Evolutionary conservation across 2,797 vertebrate species (phyloP).

Genomic region (Rhinogobio ventralis): DNA sequence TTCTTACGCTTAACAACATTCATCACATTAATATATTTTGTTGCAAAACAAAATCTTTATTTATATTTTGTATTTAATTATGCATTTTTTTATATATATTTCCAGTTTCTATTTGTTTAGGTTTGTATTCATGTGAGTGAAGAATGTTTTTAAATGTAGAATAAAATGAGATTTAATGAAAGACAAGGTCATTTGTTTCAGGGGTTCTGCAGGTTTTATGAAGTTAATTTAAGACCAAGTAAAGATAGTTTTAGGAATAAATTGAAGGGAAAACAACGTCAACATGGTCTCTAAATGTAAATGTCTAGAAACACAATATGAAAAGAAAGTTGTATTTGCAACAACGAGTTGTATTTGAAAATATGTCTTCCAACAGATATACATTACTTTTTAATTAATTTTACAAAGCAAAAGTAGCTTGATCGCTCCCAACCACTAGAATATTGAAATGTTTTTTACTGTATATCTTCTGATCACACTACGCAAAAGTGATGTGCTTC

Average conservation of each 20-base stretch:
- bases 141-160: neutral
- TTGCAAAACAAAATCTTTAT: neutral
- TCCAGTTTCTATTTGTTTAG: neutral
- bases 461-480: neutral
- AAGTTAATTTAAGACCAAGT: too few species aligned
- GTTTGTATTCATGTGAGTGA: neutral
- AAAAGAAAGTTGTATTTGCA: neutral
- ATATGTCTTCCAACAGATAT: neutral
- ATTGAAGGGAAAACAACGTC: neutral
- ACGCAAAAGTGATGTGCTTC: neutral
- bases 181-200: neutral
- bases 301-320: neutral
- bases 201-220: too few species aligned
- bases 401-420: neutral
- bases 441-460: neutral
- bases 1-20: neutral
- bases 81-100: neutral
- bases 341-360: neutral
- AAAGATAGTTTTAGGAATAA: neutral
- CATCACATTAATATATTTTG: neutral
- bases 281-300: neutral
- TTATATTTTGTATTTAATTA: neutral
- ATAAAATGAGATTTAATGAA: neutral
- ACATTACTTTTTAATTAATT: neutral
- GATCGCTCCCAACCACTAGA: neutral